These are phyloP conservation scores for Onthophagus sagittarius DNA, from an alignment of 2,888 invertebrate species.

Conservation along the genomic window DNA sequence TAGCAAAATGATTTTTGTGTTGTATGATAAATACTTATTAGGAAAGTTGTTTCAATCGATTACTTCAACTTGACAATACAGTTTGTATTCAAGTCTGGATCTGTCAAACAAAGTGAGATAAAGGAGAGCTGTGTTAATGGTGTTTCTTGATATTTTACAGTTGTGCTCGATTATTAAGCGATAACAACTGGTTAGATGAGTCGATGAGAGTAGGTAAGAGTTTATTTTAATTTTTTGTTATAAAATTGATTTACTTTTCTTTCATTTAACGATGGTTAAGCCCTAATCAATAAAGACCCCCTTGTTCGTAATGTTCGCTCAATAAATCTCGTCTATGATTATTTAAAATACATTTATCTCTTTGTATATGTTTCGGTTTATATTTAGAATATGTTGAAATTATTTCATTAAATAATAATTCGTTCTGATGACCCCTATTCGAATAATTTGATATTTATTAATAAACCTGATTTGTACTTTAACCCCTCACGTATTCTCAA, in stretches of 20 bases:
- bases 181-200: background rate
- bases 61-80: background rate
- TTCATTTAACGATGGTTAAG: conserved; percentile 2
- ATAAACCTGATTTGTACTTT: background rate
- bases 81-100: conserved; percentile 6
- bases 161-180: background rate
- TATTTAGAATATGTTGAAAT: conserved; percentile 1
- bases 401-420: background rate
- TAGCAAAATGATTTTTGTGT: background rate
- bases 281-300: conserved; percentile 1
- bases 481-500: background rate
- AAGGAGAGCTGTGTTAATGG: background rate
- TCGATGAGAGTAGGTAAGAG: background rate
- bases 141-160: background rate
- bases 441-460: conserved; percentile 7
- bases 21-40: background rate
- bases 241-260: background rate
- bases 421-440: background rate
- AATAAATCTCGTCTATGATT: background rate
- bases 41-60: background rate
- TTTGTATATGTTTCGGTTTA: background rate
- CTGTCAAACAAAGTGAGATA: conserved; percentile 9
- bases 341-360: background rate
- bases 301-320: background rate
- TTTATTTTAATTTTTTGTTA: background rate